Evolutionary conservation across 1,140 invertebrate genomes (phyloP).

Genomic region (Berghia stephanieae): DNA sequence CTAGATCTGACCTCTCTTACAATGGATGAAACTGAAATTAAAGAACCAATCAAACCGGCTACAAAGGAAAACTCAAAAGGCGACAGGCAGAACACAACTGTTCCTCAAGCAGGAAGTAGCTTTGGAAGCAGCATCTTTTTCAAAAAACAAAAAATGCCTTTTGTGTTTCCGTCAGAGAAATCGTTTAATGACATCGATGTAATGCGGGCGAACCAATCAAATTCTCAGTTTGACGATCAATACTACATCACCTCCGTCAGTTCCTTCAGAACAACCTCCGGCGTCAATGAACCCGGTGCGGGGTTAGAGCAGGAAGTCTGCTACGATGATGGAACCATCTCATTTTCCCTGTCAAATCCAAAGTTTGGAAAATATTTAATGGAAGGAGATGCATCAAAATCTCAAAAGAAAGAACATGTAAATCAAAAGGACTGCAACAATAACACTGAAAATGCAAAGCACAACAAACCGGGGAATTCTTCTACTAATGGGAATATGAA

Average conservation of each 20-base stretch:
- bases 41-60: not conserved
- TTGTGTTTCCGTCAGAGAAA: constrained; percentile 10
- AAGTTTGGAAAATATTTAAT: constrained; percentile 4
- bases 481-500: too few species aligned
- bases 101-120: not conserved
- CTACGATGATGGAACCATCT: not conserved
- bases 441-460: not conserved
- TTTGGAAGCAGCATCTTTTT: not conserved
- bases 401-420: not conserved
- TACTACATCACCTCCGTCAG: not conserved
- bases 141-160: not conserved
- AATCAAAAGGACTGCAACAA: not conserved
- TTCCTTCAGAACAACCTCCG: not conserved
- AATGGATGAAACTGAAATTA: not conserved
- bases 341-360: not conserved
- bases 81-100: not conserved
- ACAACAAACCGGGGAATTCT: not conserved
- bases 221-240: not conserved
- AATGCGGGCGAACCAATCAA: not conserved
- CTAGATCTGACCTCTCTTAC: not conserved
- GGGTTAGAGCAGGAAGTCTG: not conserved
- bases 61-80: not conserved
- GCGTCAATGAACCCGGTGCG: not conserved
- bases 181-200: not conserved
- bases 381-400: not conserved